Conservation (phyloP, 1,140 invertebrate genomes). For the Calosoma granatense region DNA sequence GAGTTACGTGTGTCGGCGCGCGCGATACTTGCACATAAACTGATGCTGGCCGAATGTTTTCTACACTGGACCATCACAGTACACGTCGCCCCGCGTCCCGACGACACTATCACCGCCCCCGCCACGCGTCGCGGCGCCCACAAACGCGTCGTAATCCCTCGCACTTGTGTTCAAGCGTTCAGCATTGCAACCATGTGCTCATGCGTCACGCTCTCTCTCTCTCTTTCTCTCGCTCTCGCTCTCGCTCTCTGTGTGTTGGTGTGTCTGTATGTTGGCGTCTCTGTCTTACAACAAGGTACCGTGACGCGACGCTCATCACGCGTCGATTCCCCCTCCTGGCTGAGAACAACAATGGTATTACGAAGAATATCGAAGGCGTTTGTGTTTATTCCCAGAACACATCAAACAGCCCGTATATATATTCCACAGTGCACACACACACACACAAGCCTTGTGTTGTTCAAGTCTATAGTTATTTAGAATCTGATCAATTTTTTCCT, state of each 20-base stretch:
- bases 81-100: neutral
- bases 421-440: too few relatives aligned
- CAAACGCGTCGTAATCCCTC: slow-evolving; percentile 22
- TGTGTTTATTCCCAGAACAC: slow-evolving; percentile 34
- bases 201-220: slow-evolving; percentile 29
- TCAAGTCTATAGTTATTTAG: too few relatives aligned
- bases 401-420: slow-evolving; percentile 21
- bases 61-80: neutral
- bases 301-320: neutral
- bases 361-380: slow-evolving; percentile 29
- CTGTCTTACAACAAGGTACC: neutral
- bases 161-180: slow-evolving; percentile 35
- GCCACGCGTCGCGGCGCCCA: neutral
- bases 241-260: too few relatives aligned
- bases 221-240: too few relatives aligned
- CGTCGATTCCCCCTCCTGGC: neutral
- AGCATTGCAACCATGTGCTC: slow-evolving; percentile 27
- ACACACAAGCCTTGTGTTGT: too few relatives aligned
- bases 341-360: slow-evolving; percentile 30
- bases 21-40: too few relatives aligned
- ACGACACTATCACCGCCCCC: neutral
- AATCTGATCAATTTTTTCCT: too few relatives aligned
- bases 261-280: too few relatives aligned
- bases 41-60: slow-evolving; percentile 5
- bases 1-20: too few relatives aligned